Evolutionary conservation across 1,140 invertebrate genomes (phyloP).

Genomic region (Drosophila tsacasi): DNA sequence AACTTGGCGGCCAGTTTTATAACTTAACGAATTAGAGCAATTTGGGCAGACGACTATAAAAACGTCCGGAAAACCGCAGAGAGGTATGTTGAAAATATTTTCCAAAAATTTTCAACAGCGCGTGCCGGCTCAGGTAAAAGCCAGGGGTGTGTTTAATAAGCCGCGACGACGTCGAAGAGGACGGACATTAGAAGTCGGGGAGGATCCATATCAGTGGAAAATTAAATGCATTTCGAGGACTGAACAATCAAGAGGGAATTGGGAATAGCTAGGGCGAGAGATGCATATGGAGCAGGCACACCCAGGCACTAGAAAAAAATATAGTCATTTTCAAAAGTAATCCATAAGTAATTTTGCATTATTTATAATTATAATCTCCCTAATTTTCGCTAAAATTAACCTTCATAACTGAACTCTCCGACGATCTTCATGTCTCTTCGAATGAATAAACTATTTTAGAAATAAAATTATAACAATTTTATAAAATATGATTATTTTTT

Average conservation of each 20-base stretch:
- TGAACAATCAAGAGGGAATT: conserved; percentile 16
- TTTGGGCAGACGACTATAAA: conserved; percentile 75
- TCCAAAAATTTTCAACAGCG: conserved; percentile 33
- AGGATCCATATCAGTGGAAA: conserved; percentile 57
- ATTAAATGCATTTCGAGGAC: conserved; percentile 53
- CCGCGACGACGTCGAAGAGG: conserved; percentile 41
- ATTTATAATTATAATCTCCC: not conserved
- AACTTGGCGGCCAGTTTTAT: conserved; percentile 76
- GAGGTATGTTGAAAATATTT: conserved; percentile 54
- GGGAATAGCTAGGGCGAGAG: not conserved
- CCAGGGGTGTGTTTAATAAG: conserved; percentile 69
- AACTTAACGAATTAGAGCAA: conserved; percentile 78
- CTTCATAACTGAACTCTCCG: not conserved
- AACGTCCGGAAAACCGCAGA: conserved; percentile 73
- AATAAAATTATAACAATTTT: too few species aligned
- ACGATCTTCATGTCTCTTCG: not conserved
- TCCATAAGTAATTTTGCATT: not conserved
- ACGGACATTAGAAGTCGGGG: conserved; percentile 56
- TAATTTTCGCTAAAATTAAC: not conserved
- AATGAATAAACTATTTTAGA: not conserved
- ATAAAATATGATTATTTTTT: not conserved
- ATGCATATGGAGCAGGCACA: conserved; percentile 3
- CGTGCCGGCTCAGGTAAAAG: conserved; percentile 49
- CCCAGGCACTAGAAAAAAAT: conserved; percentile 28
- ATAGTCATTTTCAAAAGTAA: not conserved